phyloP scores from a whole-genome alignment of 2,113 vertebrate species.

The Pimephales promelas region DNA sequence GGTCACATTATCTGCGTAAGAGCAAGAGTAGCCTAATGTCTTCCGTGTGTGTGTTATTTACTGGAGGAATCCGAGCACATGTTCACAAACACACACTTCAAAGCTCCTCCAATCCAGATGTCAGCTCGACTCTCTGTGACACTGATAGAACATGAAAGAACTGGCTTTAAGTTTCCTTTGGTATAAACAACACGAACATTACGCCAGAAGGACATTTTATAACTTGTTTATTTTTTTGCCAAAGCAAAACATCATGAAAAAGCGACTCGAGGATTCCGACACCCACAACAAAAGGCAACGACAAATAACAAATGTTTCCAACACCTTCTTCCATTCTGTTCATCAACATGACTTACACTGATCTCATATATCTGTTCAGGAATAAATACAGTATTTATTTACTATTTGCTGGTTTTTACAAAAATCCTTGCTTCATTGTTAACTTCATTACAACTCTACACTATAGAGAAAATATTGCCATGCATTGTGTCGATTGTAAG shows the following conservation, averaged over 20 bases:
- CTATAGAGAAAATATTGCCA: background rate
- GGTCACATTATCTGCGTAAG: background rate
- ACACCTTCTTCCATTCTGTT: background rate
- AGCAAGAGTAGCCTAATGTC: background rate
- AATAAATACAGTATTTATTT: background rate
- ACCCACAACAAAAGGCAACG: slow-evolving; percentile 9
- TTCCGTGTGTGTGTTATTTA: slow-evolving; percentile 24
- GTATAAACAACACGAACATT: background rate
- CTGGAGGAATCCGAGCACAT: slow-evolving; percentile 1
- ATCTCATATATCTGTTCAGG: background rate
- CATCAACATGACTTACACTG: background rate
- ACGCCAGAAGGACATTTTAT: background rate
- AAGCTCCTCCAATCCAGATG: slow-evolving; percentile 27
- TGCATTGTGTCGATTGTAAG: background rate
- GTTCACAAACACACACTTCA: slow-evolving; percentile 16
- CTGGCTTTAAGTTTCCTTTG: background rate
- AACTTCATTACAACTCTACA: background rate
- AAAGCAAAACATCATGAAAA: background rate
- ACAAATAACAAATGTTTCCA: slow-evolving; percentile 1
- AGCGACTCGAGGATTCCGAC: background rate
- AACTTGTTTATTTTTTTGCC: background rate
- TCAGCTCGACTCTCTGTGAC: slow-evolving; percentile 13
- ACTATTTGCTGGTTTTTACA: background rate
- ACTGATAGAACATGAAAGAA: slow-evolving; percentile 1
- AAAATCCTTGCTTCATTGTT: background rate